Evolutionary conservation across 2,113 vertebrate genomes (phyloP).

Genomic region (Canis aureus): DNA sequence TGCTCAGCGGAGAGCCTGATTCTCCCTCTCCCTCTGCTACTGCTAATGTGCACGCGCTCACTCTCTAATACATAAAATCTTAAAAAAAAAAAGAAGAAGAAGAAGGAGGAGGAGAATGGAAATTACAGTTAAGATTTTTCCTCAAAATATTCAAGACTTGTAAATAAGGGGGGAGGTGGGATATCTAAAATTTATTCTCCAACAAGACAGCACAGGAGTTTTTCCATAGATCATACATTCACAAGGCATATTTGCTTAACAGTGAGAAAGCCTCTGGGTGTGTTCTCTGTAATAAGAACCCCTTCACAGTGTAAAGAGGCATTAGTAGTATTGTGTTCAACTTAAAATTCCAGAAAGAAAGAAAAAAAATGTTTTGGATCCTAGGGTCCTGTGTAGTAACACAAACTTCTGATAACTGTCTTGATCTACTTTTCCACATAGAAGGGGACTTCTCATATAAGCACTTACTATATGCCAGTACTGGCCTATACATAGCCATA

Average conservation of each 20-base stretch:
- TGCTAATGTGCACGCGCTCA: no score
- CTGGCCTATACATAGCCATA: not conserved
- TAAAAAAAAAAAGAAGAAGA: no score
- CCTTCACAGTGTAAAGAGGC: not conserved
- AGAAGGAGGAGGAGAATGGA: not conserved
- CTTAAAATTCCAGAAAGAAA: not conserved
- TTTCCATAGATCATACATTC: not conserved
- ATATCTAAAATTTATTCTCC: not conserved
- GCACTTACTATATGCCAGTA: not conserved
- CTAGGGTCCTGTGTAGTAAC: not conserved
- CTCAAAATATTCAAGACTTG: slow-evolving; percentile 21
- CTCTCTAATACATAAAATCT: no score
- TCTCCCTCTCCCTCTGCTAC: no score
- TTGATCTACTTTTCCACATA: not conserved
- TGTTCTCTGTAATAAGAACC: not conserved
- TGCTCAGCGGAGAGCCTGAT: no score
- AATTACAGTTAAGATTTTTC: not conserved
- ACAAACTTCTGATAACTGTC: not conserved
- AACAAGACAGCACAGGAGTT: not conserved
- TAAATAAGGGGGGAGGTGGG: not conserved
- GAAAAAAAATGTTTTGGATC: not conserved
- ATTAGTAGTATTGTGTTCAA: not conserved
- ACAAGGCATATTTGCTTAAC: not conserved
- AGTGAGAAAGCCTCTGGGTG: not conserved
- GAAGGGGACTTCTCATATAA: not conserved